phyloP scores from a whole-genome alignment of 1,140 invertebrate genomes.

The Harlomillsia oculata region DNA sequence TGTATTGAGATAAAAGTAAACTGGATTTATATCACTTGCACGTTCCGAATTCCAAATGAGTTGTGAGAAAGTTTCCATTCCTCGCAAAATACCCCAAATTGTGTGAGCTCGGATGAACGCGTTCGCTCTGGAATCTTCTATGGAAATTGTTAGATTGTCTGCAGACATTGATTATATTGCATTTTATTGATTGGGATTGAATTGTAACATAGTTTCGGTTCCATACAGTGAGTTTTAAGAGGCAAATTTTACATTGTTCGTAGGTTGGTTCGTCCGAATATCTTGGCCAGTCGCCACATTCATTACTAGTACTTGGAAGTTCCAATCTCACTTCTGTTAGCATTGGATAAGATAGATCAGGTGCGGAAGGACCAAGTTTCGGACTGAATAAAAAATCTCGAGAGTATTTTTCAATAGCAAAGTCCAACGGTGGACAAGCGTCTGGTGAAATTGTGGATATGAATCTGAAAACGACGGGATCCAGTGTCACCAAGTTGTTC shows the following conservation, averaged over 20 bases:
- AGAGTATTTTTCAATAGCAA: slow-evolving; percentile 12
- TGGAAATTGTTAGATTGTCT: slow-evolving; percentile 6
- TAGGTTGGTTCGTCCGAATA: slow-evolving; percentile 6
- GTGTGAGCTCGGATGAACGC: slow-evolving; percentile 17
- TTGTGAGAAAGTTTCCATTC: slow-evolving; percentile 34
- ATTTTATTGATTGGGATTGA: background rate
- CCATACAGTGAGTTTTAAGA: background rate
- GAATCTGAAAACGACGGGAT: background rate
- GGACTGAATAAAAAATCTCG: background rate
- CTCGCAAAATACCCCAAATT: slow-evolving; percentile 30
- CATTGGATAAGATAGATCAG: background rate
- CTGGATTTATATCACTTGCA: background rate
- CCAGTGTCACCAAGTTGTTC: background rate
- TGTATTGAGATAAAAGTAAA: slow-evolving; percentile 36
- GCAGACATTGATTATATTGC: background rate
- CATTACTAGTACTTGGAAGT: background rate
- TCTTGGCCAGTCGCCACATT: slow-evolving; percentile 15
- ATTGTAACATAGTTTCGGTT: background rate
- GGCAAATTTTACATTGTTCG: slow-evolving; percentile 21
- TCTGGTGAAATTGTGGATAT: background rate
- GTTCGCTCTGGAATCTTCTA: background rate
- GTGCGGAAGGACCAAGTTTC: background rate
- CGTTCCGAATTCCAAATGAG: slow-evolving; percentile 8
- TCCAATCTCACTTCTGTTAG: slow-evolving; percentile 3
- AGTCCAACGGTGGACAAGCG: slow-evolving; percentile 7